A percentile compares a stretch with the other conserved stretches of the same genome.
Conservation (phyloP, 2,797 vertebrate species). For the Diplodus puntazzo region DNA sequence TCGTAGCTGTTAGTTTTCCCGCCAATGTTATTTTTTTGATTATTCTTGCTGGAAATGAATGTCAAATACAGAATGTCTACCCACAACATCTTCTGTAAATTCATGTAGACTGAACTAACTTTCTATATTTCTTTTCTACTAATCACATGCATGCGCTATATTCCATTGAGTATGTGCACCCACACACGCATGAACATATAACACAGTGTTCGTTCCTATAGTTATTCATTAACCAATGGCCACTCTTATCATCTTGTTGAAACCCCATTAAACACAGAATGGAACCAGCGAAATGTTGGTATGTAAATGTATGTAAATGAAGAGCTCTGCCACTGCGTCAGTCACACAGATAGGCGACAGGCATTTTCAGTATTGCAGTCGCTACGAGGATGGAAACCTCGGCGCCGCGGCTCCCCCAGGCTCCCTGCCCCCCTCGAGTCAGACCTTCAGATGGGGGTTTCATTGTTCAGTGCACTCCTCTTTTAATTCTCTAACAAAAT, state of each 20-base stretch:
- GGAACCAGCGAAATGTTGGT: constrained; percentile 52
- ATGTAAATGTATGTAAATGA: constrained; percentile 83
- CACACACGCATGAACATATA: constrained; percentile 5
- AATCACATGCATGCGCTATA: constrained; percentile 8
- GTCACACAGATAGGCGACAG: constrained; percentile 39
- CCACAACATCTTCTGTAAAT: constrained; percentile 46
- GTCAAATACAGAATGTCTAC: constrained; percentile 21
- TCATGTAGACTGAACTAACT: constrained; percentile 22
- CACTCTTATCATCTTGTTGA: constrained; percentile 40
- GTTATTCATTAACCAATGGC: constrained; percentile 51
- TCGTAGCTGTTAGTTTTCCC: constrained; percentile 21
- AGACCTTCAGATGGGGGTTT: constrained; percentile 44
- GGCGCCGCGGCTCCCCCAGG: background rate
- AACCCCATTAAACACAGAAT: constrained; percentile 62
- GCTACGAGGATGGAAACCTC: constrained; percentile 36
- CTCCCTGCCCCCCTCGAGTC: constrained; percentile 57
- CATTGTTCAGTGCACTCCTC: constrained; percentile 63
- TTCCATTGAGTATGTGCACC: background rate
- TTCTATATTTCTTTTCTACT: constrained; percentile 8
- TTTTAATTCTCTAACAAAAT: constrained; percentile 63
- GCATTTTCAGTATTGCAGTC: constrained; percentile 32
- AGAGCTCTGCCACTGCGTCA: constrained; percentile 23
- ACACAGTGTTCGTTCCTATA: constrained; percentile 35
- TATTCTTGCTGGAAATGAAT: constrained; percentile 58
- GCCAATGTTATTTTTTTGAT: constrained; percentile 31